phyloP scores from a whole-genome alignment of 23 tunicate species.

The Styela plicata region DNA sequence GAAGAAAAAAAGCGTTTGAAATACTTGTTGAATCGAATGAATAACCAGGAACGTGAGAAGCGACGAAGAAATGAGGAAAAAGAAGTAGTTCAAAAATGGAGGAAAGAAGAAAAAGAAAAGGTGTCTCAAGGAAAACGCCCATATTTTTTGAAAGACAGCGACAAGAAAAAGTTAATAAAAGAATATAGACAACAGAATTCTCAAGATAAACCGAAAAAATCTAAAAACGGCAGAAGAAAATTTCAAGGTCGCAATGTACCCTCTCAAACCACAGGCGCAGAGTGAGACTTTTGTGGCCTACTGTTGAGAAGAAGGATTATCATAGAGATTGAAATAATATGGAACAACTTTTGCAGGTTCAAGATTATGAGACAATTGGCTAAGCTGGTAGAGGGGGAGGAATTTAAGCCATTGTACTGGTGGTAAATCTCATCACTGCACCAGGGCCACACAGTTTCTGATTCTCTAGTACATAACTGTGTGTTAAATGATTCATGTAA shows the following conservation, averaged over 20 bases:
- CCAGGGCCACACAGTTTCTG: no score
- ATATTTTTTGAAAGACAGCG: slow-evolving; percentile 38
- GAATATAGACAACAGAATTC: slow-evolving; percentile 26
- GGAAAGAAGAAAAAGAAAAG: slow-evolving; percentile 54
- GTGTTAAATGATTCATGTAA: no score
- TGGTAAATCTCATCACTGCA: no score
- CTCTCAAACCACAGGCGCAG: no score
- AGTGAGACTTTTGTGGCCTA: no score
- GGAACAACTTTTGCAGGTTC: no score
- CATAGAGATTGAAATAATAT: no score
- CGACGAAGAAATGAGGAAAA: slow-evolving; percentile 28
- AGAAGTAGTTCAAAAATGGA: slow-evolving; percentile 35
- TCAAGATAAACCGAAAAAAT: slow-evolving; percentile 22
- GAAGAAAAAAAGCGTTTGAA: slow-evolving; percentile 36
- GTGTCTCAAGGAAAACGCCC: slow-evolving; percentile 54
- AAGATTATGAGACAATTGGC: no score
- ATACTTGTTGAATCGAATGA: slow-evolving; percentile 49
- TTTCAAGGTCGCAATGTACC: not conserved
- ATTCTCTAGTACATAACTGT: no score
- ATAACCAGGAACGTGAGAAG: slow-evolving; percentile 47
- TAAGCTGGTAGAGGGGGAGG: no score
- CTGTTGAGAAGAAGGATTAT: no score
- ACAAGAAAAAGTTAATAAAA: slow-evolving; percentile 41
- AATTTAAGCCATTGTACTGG: no score
- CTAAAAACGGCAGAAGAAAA: slow-evolving; percentile 34